phyloP scores from a whole-genome alignment of 2,113 vertebrate species.

The Lepus timidus region DNA sequence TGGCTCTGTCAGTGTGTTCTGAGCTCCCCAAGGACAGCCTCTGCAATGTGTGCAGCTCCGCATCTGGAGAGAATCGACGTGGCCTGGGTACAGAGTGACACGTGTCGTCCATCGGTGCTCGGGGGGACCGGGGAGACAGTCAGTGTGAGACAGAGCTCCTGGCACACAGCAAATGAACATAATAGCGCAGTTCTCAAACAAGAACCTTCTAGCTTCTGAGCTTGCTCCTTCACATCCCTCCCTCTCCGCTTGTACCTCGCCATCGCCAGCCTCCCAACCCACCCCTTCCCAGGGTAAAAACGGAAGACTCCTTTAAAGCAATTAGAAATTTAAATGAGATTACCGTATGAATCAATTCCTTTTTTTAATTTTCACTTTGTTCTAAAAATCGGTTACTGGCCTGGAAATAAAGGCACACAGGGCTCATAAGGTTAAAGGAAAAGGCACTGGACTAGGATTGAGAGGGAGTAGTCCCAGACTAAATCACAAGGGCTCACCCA shows the following conservation, averaged over 20 bases:
- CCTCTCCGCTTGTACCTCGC: background rate
- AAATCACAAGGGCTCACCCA: background rate
- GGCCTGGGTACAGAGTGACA: background rate
- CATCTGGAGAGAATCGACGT: background rate
- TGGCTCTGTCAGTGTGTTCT: accelerated
- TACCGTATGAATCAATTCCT: background rate
- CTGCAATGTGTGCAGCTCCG: background rate
- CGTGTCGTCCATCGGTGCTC: background rate
- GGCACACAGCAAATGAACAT: no score
- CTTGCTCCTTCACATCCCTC: background rate
- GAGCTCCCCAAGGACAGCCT: background rate
- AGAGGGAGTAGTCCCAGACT: background rate
- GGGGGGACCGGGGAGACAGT: background rate
- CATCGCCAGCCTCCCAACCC: background rate
- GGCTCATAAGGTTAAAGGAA: background rate
- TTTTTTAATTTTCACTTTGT: background rate
- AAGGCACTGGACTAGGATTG: background rate
- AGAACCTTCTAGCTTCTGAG: background rate
- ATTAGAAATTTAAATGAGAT: conserved; percentile 1
- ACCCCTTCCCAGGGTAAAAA: background rate
- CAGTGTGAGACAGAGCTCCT: background rate
- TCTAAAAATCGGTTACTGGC: background rate
- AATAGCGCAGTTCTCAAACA: background rate
- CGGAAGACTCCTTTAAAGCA: background rate
- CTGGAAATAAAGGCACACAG: background rate